Evolutionary conservation across 1,140 invertebrate species (phyloP), one percentile per base, ranked within the genome.

Genomic region (Heliconius nattereri): DNA sequence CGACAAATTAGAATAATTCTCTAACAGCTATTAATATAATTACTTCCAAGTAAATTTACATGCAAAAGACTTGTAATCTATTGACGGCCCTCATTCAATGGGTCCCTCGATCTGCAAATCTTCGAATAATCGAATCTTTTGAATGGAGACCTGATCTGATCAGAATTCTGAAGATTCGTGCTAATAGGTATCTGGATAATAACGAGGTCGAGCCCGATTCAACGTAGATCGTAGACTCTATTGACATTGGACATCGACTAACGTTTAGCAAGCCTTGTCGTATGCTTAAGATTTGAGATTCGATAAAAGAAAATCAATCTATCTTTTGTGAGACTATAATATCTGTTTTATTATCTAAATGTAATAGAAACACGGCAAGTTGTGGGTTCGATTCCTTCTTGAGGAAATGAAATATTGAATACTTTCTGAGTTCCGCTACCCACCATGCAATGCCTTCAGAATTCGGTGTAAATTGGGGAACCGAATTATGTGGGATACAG

Each of bases 131-230:
- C 73, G 20, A 66, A 66, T 16, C 75, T 66, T 76, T 76, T 49
- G 75, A 76, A 76, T 76, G 45, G 57, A 23, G 16, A 23, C 60
- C 32, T 35, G 16, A 57, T 70, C 60, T 40, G 66, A 76, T 76
- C 75, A 70, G 75, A 71, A 76, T 71, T 76, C 75, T 76, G 66
- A 71, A 76, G 75, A 76, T 37, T 71, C 60, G 75, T 76, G 75
- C 75, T 70, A 75, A 75, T 60, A 75, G 74, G 32, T n/a, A 57
- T 60, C 45, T 29, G 16, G 57, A 76, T 76, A 70, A 76, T 70
- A 76, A 76, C 75, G 75, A 76, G 75, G 66, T 71, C 26, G 75
- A 11, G 23, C 2, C 72, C 49, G 35, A 66, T 66, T 35, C 70
- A 20, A 13, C 52, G n/a, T 35, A 60, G 40, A 60, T 32, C 60